phyloP scores from a whole-genome alignment of 2,113 vertebrate genomes.

The Tamias sibiricus region DNA sequence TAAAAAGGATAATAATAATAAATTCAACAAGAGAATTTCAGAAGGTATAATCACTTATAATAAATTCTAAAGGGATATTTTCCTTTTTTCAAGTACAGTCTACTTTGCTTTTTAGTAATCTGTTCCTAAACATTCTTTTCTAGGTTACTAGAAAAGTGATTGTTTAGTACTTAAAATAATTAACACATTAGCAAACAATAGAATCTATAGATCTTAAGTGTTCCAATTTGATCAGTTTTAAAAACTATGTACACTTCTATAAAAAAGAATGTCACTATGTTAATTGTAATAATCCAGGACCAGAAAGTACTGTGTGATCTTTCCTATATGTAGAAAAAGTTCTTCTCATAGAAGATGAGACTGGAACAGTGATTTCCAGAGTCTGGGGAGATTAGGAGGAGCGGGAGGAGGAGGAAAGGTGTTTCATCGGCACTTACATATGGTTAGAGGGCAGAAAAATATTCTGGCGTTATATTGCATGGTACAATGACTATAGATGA shows the following conservation, averaged over 20 bases:
- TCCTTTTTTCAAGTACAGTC: not conserved
- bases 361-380: not conserved
- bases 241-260: not conserved
- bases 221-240: conserved; percentile 2
- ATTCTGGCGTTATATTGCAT: not conserved
- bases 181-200: not conserved
- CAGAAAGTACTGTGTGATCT: not conserved
- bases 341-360: not conserved
- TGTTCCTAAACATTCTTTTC: not conserved
- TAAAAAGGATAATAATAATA: conserved; percentile 80
- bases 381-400: not conserved
- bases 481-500: not conserved
- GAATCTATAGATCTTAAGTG: not conserved
- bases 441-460: not conserved
- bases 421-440: not conserved
- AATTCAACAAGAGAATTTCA: conserved; percentile 78
- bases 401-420: no score
- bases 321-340: not conserved
- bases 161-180: conserved; percentile 39
- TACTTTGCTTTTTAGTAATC: not conserved
- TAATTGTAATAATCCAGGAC: not conserved
- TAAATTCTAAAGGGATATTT: conserved; percentile 40
- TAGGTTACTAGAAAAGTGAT: not conserved
- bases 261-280: not conserved
- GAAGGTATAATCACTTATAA: conserved; percentile 42